Evolutionary conservation across 2,888 invertebrate genomes (phyloP), one percentile per base, ranked within the genome.

Genomic region (Ennomos fuscantarius): DNA sequence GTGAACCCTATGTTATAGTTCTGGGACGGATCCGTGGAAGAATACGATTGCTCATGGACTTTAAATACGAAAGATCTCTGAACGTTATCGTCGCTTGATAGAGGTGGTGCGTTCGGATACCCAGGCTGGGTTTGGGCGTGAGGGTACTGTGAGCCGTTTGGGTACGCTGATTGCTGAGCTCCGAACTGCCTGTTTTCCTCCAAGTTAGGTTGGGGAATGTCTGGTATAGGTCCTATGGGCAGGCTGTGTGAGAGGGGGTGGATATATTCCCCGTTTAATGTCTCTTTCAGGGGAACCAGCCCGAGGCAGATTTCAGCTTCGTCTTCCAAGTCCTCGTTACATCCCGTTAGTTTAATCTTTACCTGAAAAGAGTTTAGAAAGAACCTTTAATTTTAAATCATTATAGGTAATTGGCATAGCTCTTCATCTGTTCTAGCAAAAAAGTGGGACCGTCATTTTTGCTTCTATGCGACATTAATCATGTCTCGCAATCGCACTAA

Each of bases 291-390:
- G 0, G 88, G 87, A 1, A 85, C 62, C 8, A 86, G 59, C 0
- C 89, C 89, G n/a, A 89, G 64, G 39, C 76, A 78, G 13, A 89
- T 71, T 44, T 86, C 82, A 0, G 75, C 61, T 49, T 86, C 83
- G 15, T 87, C 87, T 53, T 76, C 66, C 3, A 82, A 24, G 1
- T 82, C 79, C 15, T 81, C 79, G 60, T 78, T 82, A 68, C 87
- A 89, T 1, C 86, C 89, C 0, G 87, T 79, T n/a, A 86, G 45
- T 60, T 78, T 78, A 49, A 87, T 58, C 52, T 63, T 81, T 10
- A 78, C 74, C 89, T 89, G 72, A 9, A 76, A 74, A 56, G 42
- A 9, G 6, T 35, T 24, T 24, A 1, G 5, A 6, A 6, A 24
- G 24, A n/a, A n/a, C 24, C 24, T 24, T 24, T 24, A 24, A 24